These are phyloP conservation scores for Oxyura jamaicensis DNA, from an alignment of 2,113 vertebrate genomes.

Conservation along the genomic window DNA sequence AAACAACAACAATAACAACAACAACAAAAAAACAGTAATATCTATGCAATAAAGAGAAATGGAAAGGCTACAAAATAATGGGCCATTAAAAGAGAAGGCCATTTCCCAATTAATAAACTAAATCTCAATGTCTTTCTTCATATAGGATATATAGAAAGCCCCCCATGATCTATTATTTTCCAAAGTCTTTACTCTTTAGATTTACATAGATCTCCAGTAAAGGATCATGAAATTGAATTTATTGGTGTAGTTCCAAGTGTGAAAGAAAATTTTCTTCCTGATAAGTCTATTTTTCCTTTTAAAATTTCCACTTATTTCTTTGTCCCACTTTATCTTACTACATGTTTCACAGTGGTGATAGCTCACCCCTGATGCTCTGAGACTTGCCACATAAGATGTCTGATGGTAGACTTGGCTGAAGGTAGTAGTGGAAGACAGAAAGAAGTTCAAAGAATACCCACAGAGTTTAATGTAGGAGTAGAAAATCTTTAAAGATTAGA, in stretches of 20 bases:
- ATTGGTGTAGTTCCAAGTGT: neutral
- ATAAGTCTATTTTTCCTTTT: neutral
- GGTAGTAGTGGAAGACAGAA: neutral
- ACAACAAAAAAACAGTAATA: neutral
- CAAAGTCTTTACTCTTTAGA: neutral
- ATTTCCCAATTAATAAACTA: neutral
- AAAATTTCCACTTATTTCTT: neutral
- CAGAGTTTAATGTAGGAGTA: neutral
- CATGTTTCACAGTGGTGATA: neutral
- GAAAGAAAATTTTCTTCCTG: neutral
- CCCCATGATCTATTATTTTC: neutral
- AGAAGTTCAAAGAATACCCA: neutral
- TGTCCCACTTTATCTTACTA: neutral
- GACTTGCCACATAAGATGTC: neutral
- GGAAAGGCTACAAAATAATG: neutral
- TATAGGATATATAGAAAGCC: neutral
- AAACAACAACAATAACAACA: too few species aligned
- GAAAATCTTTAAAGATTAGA: neutral
- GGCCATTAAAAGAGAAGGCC: neutral
- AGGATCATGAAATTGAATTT: neutral
- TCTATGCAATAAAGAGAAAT: neutral
- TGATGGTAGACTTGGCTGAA: neutral
- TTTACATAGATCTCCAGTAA: neutral
- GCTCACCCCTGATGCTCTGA: neutral
- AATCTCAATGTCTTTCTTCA: neutral